These are phyloP conservation scores for Drosophila ezoana DNA, from an alignment of 2,888 invertebrate species.

Conservation along the genomic window DNA sequence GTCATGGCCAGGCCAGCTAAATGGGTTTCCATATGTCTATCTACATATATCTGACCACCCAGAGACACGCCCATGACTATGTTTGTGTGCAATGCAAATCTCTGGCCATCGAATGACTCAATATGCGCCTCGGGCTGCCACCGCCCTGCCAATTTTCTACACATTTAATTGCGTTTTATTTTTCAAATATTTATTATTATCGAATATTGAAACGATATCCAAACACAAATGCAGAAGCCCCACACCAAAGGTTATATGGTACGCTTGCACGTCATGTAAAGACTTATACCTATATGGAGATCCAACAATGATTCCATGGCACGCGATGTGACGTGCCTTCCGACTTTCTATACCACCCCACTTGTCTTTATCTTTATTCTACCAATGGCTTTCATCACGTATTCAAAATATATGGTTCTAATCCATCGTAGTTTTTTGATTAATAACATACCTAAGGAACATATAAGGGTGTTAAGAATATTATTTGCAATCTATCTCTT, in stretches of 20 bases:
- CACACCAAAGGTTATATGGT: conserved; percentile 32
- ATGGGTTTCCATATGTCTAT: conserved; percentile 21
- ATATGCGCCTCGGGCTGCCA: conserved; percentile 34
- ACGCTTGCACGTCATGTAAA: conserved; percentile 44
- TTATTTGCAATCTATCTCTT: too few species aligned
- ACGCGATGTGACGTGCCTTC: conserved; percentile 67
- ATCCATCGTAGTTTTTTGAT: conserved; percentile 33
- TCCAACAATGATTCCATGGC: conserved; percentile 52
- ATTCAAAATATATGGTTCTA: conserved; percentile 23
- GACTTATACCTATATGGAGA: conserved; percentile 24
- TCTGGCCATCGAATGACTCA: conserved; percentile 69
- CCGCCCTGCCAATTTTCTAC: conserved; percentile 46
- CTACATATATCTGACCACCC: conserved; percentile 1
- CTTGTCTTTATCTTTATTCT: too few species aligned
- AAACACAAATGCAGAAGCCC: conserved; percentile 31
- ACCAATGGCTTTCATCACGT: conserved; percentile 49
- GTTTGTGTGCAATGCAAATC: conserved; percentile 57
- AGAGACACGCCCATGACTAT: conserved; percentile 39
- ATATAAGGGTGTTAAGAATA: too few species aligned
- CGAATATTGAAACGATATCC: conserved; percentile 70
- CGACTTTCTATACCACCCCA: conserved; percentile 20
- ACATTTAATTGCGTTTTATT: conserved; percentile 79
- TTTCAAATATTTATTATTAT: conserved; percentile 80
- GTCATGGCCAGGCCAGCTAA: conserved; percentile 52
- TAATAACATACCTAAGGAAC: conserved; percentile 1